Conservation (phyloP, 2,888 invertebrate species). For the Neoscelio sp. region DNA sequence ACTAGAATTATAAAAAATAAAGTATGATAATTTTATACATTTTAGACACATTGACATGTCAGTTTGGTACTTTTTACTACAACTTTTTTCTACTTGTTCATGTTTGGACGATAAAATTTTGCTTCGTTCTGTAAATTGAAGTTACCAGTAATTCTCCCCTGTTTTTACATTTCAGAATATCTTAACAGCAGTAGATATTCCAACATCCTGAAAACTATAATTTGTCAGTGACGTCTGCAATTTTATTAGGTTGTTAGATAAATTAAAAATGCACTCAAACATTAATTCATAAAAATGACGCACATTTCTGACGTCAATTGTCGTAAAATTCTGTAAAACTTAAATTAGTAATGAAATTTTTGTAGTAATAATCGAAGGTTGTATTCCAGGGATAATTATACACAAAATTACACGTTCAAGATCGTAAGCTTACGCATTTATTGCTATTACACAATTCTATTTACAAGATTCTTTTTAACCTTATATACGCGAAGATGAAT, state of each 20-base stretch:
- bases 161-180: no score
- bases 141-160: no score
- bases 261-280: background rate
- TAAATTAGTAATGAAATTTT: constrained; percentile 22
- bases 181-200: no score
- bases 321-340: constrained; percentile 20
- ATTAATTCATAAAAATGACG: constrained; percentile 13
- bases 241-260: background rate
- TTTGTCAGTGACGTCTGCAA: background rate
- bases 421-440: constrained; percentile 8
- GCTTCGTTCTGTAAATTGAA: no score
- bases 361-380: constrained; percentile 13
- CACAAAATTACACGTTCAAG: constrained; percentile 15
- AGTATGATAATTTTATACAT: no score
- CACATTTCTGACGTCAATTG: constrained; percentile 16
- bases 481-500: background rate
- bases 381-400: constrained; percentile 5
- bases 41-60: no score
- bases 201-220: no score
- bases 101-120: no score
- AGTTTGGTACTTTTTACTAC: no score
- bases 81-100: no score
- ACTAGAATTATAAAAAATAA: no score
- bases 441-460: background rate
- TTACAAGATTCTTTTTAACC: background rate